Conservation (phyloP, 2,888 invertebrate genomes). For the Heliconius aoede region DNA sequence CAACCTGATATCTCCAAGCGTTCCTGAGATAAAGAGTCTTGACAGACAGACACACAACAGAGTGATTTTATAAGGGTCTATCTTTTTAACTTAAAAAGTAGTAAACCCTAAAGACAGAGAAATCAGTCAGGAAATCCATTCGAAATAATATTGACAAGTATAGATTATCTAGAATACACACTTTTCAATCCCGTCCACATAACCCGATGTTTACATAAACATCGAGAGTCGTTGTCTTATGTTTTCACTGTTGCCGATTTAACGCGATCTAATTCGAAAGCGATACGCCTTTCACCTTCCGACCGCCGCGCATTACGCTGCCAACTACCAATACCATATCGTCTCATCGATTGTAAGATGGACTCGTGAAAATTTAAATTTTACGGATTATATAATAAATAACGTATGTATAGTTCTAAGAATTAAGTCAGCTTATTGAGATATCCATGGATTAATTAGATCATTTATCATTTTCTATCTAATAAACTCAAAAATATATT, state of each 20-base stretch:
- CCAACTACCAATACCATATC: constrained; percentile 39
- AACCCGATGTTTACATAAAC: constrained; percentile 47
- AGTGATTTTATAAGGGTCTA: too few relatives aligned
- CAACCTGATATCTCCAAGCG: too few relatives aligned
- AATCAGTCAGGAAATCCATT: neutral
- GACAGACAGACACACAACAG: too few relatives aligned
- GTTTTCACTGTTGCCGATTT: constrained; percentile 75
- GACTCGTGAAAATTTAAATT: constrained; percentile 4
- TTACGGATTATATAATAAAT: constrained; percentile 2
- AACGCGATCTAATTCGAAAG: constrained; percentile 82
- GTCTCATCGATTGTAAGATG: constrained; percentile 19
- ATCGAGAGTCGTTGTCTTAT: constrained; percentile 52
- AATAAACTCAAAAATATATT: neutral
- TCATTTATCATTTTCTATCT: neutral
- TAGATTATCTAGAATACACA: neutral
- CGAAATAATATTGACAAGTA: neutral
- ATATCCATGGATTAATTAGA: neutral
- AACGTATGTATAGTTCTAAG: neutral
- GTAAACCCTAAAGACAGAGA: neutral
- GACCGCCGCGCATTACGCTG: constrained; percentile 62
- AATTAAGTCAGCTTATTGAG: too few relatives aligned
- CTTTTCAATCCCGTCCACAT: constrained; percentile 28
- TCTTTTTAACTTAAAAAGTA: too few relatives aligned
- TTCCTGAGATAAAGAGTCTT: too few relatives aligned
- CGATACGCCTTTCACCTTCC: constrained; percentile 82